phyloP scores from a whole-genome alignment of 23 tunicate species.

The Ascidia mentula region DNA sequence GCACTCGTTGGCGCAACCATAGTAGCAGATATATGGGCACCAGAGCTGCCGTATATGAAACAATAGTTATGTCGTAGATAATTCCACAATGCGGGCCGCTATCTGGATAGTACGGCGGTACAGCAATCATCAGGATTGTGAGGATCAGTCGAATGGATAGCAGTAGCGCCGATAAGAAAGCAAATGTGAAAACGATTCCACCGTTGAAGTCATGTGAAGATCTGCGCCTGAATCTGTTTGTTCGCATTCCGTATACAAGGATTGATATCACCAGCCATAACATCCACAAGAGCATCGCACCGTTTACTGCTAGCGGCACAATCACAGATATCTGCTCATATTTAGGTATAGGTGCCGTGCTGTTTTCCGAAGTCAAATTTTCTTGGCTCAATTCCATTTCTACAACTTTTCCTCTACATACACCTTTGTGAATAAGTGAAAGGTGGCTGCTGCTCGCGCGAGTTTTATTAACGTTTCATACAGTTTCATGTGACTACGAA shows the following conservation, averaged over 20 bases:
- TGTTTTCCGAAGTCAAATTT: not conserved
- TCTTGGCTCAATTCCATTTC: too few species aligned
- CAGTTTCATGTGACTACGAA: too few species aligned
- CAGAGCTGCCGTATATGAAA: not conserved
- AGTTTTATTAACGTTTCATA: too few species aligned
- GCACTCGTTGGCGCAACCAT: conserved; percentile 39
- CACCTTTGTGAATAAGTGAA: too few species aligned
- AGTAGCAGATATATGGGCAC: conserved; percentile 25
- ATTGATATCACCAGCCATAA: not conserved
- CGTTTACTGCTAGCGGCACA: conserved; percentile 1
- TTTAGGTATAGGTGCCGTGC: not conserved
- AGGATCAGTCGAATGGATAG: not conserved
- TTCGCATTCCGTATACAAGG: conserved; percentile 4
- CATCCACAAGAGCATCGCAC: not conserved
- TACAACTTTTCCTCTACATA: too few species aligned
- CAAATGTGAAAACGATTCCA: conserved; percentile 24
- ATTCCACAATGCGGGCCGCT: not conserved
- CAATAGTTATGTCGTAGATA: not conserved
- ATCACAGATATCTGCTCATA: not conserved
- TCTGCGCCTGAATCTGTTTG: not conserved
- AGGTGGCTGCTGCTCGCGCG: too few species aligned
- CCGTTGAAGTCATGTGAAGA: conserved; percentile 18
- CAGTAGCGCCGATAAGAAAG: conserved; percentile 24
- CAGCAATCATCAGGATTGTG: not conserved
- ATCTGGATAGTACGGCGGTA: conserved; percentile 1